Base-by-base conservation (phyloP, 2,888 invertebrate species). In the Didymodactylos carnosus region DNA sequence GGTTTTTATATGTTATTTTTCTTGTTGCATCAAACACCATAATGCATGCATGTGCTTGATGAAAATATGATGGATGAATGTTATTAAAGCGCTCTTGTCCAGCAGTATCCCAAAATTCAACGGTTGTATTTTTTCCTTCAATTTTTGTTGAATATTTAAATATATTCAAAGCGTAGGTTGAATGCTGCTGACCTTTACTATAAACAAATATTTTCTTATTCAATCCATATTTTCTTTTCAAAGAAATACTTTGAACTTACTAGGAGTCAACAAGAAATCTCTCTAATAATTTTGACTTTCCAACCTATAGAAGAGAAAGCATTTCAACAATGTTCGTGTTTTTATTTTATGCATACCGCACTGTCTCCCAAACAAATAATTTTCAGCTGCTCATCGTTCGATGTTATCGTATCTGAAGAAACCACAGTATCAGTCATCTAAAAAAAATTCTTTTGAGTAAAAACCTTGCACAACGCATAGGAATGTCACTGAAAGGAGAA, bases 41-140 rank as follows among this genome's bases (percentile, higher is more conserved):
- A 75, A 84, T 83, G 80, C 86, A 86, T 10, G 86, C 86, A 80
- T 86, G 86, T 62, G 86, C 86, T 79, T 86, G 86, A 78, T 86
- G 86, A 76, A 86, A 86, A 78, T 86, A 86, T 3, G 86, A 86
- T 0, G 86, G 84, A 78, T 87, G 86, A 81, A 86, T 82, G 76
- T 83, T 85, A 76, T 83, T 83, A 77, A 87, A 86, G 75, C 85
- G 80, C 77, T 86, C 86, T 78, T 86, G 86, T 3, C 86, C 86
- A 43, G 86, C 86, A 35, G 69, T 62, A 25, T 70, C 46, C 41
- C 46, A 70, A 70, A 41, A 70, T 27, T 46, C 86, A 39, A 86
- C 85, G 75, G 82, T 78, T 16, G 86, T 82, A 73, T 82, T 78
- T 76, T 84, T 81, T 53, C 81, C 83, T 76, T 84, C 81, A 1